Conservation (phyloP, 2,797 vertebrate species). For the Esox masquinongy region DNA sequence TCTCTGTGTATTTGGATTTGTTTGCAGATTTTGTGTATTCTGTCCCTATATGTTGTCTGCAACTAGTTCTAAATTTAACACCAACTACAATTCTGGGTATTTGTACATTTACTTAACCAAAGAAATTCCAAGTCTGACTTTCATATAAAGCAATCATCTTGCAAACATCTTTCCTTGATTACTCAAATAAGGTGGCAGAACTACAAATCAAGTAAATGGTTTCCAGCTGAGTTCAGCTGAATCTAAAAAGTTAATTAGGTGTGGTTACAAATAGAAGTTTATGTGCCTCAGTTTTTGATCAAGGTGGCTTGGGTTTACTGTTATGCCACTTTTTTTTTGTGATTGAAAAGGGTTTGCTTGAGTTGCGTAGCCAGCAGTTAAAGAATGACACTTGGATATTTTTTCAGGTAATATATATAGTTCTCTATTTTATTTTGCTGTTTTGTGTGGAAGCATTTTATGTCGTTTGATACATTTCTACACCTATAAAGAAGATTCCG, state of each 20-base stretch:
- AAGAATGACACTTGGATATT: background rate
- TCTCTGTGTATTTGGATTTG: too few relatives aligned
- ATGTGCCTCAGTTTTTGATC: background rate
- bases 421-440: too few relatives aligned
- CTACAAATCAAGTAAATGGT: background rate
- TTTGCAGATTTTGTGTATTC: too few relatives aligned
- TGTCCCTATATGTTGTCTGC: too few relatives aligned
- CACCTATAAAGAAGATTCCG: background rate
- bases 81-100: too few relatives aligned
- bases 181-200: too few relatives aligned
- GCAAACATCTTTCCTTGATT: too few relatives aligned
- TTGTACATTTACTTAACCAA: too few relatives aligned
- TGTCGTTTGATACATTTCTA: background rate
- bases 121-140: too few relatives aligned
- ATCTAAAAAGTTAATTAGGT: constrained; percentile 16
- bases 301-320: background rate
- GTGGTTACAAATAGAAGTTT: background rate
- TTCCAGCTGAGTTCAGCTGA: background rate
- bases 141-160: too few relatives aligned
- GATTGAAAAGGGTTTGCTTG: background rate
- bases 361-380: background rate
- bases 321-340: background rate
- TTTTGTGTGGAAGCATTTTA: too few relatives aligned
- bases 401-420: background rate
- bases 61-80: too few relatives aligned